Evolutionary conservation across 1,140 invertebrate genomes (phyloP).

Genomic region (Hormaphis cornu): DNA sequence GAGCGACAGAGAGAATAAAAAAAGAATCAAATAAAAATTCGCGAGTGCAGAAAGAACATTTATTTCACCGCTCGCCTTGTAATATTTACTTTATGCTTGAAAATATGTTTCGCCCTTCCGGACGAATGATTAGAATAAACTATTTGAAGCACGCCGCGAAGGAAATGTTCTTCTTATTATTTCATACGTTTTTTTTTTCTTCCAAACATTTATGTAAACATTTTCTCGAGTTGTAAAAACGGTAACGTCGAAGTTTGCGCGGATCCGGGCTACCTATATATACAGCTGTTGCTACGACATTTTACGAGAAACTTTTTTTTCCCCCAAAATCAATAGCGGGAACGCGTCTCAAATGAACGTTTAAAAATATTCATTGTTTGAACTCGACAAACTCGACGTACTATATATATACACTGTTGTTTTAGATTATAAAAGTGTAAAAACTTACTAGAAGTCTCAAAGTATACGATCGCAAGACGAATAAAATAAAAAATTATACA

Average conservation of each 20-base stretch:
- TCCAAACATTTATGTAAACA: constrained; percentile 9
- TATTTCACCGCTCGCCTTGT: constrained; percentile 26
- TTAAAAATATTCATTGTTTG: too few relatives aligned
- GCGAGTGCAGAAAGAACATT: constrained; percentile 5
- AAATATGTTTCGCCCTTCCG: constrained; percentile 24
- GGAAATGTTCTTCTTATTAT: too few relatives aligned
- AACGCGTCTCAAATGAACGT: too few relatives aligned
- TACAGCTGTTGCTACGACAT: background rate
- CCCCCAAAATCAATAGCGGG: too few relatives aligned
- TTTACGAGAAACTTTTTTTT: background rate
- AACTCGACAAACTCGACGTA: too few relatives aligned
- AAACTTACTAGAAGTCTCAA: too few relatives aligned
- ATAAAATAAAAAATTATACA: too few relatives aligned
- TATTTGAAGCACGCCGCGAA: background rate
- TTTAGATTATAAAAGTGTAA: too few relatives aligned
- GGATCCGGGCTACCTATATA: background rate
- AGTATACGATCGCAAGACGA: too few relatives aligned
- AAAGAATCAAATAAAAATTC: constrained; percentile 23
- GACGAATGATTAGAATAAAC: constrained; percentile 26
- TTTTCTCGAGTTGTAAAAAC: background rate
- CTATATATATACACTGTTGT: too few relatives aligned
- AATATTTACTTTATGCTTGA: constrained; percentile 26
- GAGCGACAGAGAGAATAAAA: background rate
- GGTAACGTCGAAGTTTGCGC: background rate
- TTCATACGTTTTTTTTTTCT: too few relatives aligned